Evolutionary conservation across 2,113 vertebrate species (phyloP).

Genomic region (Eulemur macaco): DNA sequence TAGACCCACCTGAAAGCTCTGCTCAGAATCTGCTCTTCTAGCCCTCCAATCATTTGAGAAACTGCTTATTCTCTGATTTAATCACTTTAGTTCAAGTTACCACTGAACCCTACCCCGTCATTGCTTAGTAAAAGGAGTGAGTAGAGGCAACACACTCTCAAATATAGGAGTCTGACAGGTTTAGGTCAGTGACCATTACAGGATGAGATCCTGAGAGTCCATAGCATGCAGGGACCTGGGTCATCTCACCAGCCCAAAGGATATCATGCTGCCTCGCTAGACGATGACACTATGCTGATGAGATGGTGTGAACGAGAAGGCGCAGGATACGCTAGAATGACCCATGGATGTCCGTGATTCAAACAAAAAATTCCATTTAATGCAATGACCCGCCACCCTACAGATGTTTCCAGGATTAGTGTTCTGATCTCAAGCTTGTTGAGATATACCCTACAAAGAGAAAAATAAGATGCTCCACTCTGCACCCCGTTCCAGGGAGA

Average conservation of each 20-base stretch:
- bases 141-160: not conserved
- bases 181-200: no score
- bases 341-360: no score
- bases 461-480: not conserved
- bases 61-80: not conserved
- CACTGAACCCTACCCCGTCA: not conserved
- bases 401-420: not conserved
- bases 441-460: not conserved
- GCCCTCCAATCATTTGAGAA: not conserved
- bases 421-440: not conserved
- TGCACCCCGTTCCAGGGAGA: not conserved
- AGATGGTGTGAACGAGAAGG: not conserved
- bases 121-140: not conserved
- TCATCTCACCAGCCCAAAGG: not conserved
- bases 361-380: not conserved
- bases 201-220: not conserved
- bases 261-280: not conserved
- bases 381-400: not conserved
- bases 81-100: not conserved
- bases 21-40: not conserved
- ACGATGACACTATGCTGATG: not conserved
- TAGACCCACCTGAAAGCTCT: not conserved
- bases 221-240: rapidly evolving
- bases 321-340: not conserved
- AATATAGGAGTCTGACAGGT: not conserved